These are phyloP conservation scores for Drosophila pegasa DNA, from an alignment of 2,888 invertebrate genomes.

Conservation along the genomic window DNA sequence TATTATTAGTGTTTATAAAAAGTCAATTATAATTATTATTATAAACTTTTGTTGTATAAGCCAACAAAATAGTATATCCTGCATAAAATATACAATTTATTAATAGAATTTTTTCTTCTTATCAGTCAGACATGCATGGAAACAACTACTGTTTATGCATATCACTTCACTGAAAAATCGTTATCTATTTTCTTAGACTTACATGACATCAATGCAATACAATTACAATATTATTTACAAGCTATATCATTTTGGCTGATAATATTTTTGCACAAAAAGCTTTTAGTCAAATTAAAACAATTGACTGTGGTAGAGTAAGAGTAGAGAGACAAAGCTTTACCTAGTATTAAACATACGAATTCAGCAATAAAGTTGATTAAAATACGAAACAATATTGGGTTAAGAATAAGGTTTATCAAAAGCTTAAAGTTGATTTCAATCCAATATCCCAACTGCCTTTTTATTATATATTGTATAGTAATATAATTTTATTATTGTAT, in stretches of 20 bases:
- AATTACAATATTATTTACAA: conserved; percentile 1
- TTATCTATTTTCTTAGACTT: background rate
- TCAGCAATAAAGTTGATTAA: background rate
- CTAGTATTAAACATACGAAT: too few species aligned
- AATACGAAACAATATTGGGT: background rate
- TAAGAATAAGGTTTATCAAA: background rate
- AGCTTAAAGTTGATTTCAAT: background rate
- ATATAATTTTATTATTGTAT: too few species aligned
- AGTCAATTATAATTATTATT: too few species aligned
- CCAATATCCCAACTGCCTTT: too few species aligned
- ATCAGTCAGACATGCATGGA: background rate
- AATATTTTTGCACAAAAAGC: background rate
- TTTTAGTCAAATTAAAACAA: background rate
- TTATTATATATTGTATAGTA: too few species aligned
- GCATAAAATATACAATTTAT: too few species aligned
- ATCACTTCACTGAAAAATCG: background rate
- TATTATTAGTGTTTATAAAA: too few species aligned
- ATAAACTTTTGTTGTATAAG: background rate
- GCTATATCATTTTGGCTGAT: background rate
- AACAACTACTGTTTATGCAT: background rate
- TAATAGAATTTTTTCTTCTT: too few species aligned
- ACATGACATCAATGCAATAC: too few species aligned
- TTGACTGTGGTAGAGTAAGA: too few species aligned
- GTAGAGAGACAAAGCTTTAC: background rate
- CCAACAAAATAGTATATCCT: too few species aligned